Percentiles rank a stretch among this genome's conserved stretches.
These are phyloP conservation scores for Cylloceria caligata DNA, from an alignment of 2,888 invertebrate species.

Conservation along the genomic window DNA sequence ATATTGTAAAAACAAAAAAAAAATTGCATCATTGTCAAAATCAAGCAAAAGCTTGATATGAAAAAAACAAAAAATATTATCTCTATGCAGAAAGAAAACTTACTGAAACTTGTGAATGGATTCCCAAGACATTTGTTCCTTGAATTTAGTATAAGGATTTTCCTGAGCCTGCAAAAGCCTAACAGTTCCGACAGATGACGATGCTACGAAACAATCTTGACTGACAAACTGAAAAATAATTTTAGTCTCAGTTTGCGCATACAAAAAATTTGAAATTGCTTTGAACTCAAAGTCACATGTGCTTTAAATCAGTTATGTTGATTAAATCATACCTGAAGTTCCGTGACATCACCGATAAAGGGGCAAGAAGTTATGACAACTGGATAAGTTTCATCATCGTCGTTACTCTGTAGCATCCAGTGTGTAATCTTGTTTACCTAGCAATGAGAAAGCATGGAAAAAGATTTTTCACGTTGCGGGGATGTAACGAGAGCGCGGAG, in stretches of 20 bases:
- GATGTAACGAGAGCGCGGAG: neutral
- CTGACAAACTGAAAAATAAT: slow-evolving; percentile 87
- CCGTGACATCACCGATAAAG: slow-evolving; percentile 92
- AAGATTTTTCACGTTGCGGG: neutral
- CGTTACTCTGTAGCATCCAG: slow-evolving; percentile 89
- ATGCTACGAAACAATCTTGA: slow-evolving; percentile 87
- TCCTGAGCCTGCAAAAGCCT: slow-evolving; percentile 88
- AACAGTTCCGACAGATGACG: slow-evolving; percentile 88
- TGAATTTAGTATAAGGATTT: slow-evolving; percentile 86
- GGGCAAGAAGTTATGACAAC: slow-evolving; percentile 86
- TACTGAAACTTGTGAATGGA: slow-evolving; percentile 88
- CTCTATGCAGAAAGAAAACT: slow-evolving; percentile 66
- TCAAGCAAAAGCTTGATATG: slow-evolving; percentile 6
- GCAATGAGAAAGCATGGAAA: slow-evolving; percentile 22
- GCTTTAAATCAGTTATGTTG: neutral
- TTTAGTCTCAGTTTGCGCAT: no score
- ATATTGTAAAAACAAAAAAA: slow-evolving; percentile 36
- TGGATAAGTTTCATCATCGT: slow-evolving; percentile 89
- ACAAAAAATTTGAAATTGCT: no score
- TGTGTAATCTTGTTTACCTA: slow-evolving; percentile 89
- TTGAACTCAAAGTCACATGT: no score
- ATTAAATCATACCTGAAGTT: slow-evolving; percentile 87
- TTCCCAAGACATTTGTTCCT: slow-evolving; percentile 88
- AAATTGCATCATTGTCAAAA: neutral
- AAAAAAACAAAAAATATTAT: slow-evolving; percentile 6